Base-by-base conservation (phyloP, 2,797 vertebrate species). In the Meda fulgida region DNA sequence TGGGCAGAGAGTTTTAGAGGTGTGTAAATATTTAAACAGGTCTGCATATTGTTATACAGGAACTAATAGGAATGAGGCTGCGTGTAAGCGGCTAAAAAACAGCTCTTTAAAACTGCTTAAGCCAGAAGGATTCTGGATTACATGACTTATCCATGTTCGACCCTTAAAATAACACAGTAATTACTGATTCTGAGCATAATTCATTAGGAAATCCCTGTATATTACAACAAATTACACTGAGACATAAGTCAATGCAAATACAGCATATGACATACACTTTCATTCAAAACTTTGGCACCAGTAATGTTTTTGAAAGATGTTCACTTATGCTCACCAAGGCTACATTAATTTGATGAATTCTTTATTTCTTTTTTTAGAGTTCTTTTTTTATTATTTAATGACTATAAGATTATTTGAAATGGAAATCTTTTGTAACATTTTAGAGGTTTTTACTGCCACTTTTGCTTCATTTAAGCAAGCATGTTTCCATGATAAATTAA, bases 11-110 rank as follows among this genome's bases (percentile, higher is more conserved):
- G 80, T 26, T 88, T 84, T 81, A 88, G 86, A 13, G 53, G 81
- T 72, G 84, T 71, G 67, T 88, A 89, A 89, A 91, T 89, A 89
- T 89, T 88, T 89, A 85, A 86, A 81, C 80, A 72, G 85, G 81
- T 89, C 82, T 91, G 87, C 58, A 80, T 86, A 85, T 51, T 85
- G 77, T 89, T 91, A 53, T 31, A 7, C 58, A 36, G 38, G 19
- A 79, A 80, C 69, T 76, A 83, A 88, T 79, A 77, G 63, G 86
- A 78, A 78, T 55, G 29, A 86, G 53, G 38, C 69, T 85, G 60
- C 34, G 71, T 76, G 84, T 86, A 71, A 84, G 70, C 46, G 23
- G 71, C 48, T 80, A 70, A 81, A 34, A 58, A 65, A 8, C 72
- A 29, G 31, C 69, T 71, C 46, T 79, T 58, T 63, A 78, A 77